These are phyloP conservation scores for Apocheima hispidaria DNA, from an alignment of 2,888 invertebrate genomes.

Conservation along the genomic window DNA sequence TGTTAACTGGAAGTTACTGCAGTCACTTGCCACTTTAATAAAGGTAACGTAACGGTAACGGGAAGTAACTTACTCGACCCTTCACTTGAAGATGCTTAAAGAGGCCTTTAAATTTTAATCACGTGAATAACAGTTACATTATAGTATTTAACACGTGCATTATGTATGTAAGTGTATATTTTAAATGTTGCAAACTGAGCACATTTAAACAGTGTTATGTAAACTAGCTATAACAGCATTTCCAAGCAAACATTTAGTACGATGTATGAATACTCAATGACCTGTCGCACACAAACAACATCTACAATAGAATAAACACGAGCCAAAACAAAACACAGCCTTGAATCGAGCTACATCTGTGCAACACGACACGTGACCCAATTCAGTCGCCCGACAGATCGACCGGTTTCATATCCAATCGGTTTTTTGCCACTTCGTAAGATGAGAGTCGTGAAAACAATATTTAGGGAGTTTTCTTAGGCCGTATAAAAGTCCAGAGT, in stretches of 20 bases:
- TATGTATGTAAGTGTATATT: no score
- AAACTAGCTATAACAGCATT: not conserved
- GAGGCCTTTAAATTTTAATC: no score
- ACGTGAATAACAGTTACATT: no score
- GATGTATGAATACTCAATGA: constrained; percentile 12
- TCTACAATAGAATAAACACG: constrained; percentile 1
- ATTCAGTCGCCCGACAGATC: not conserved
- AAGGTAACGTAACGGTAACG: no score
- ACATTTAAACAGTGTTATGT: not conserved
- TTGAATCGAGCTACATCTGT: not conserved
- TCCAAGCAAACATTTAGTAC: not conserved
- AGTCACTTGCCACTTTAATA: no score
- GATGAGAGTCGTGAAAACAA: constrained; percentile 6
- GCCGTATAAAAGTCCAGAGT: not conserved
- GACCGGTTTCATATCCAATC: constrained; percentile 5
- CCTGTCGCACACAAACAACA: constrained; percentile 4
- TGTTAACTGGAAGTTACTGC: no score
- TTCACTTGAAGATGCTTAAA: no score
- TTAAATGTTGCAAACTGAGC: no score
- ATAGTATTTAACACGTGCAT: no score
- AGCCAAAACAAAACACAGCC: constrained; percentile 5
- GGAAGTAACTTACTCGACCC: no score
- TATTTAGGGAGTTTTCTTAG: constrained; percentile 5
- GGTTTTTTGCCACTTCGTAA: constrained; percentile 11
- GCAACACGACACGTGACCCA: constrained; percentile 16